Base-by-base conservation (phyloP, 2,797 vertebrate genomes). In the Caiman crocodilus region DNA sequence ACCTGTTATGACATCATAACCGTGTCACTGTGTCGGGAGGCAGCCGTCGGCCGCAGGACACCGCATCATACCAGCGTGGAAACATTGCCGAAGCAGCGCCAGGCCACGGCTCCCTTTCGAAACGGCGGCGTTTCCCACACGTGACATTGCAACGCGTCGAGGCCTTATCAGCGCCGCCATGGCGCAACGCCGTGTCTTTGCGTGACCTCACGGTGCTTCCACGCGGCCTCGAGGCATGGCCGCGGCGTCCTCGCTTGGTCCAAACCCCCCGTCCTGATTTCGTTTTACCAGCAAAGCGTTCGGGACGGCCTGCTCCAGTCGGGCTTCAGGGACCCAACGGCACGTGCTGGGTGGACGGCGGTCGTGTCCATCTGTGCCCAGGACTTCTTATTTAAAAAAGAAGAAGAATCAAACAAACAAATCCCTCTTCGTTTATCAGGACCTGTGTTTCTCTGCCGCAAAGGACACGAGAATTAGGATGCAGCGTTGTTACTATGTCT, bases 201-300 rank as follows among this genome's bases (percentile, higher is more conserved):
- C 17, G 63, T 50, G 63, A 26, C 15, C 15, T 16, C 25, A 32
- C 18, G 6, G 65, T 67, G 65, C 65, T 67, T 67, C 6, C 18
- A 20, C 20, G 18, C 18, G 10, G 64, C 30, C n/a, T 69, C n/a
- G 12, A 69, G 9, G 42, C 65, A 0, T n/a, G 3, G 32, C 61
- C 0, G 1, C n/a, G 0, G 71, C 42, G 2, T 61, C 1, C 1
- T 1, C 83, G 0, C 4, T 2, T 65, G 80, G 0, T 1, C 0
- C 71, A 4, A 12, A 3, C 1, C 28, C 59, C 1, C 4, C 55
- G 1, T 12, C 1, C 1, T 1, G 30, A 15, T 0, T 30, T 21
- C 0, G 83, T 0, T 2, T 0, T 0, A 12, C 61, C 92, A 18
- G 87, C 23, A 73, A 9, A 30, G 42, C 84, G 82, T 7, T 81